phyloP scores from a whole-genome alignment of 37 sponge, comb jelly and placozoan genomes.

The Aplysina aerophoba region DNA sequence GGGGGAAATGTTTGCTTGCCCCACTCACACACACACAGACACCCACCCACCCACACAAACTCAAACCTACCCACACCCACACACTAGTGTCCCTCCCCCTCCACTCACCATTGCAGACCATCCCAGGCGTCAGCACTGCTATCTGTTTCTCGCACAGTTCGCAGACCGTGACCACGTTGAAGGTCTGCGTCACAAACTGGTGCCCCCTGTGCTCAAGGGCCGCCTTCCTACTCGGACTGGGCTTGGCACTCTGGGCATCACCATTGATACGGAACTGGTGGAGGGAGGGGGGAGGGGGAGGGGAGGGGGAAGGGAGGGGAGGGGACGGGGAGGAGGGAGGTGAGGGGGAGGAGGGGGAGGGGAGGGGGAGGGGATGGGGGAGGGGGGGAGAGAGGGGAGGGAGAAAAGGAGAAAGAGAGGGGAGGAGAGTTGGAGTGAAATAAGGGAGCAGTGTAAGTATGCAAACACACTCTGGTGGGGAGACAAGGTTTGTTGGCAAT shows the following conservation, averaged over 20 bases:
- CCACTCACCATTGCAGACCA: conserved; percentile 73
- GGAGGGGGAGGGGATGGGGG: neutral
- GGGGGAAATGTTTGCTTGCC: neutral
- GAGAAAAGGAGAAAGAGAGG: too few relatives aligned
- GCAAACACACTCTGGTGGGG: too few relatives aligned
- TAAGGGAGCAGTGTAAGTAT: too few relatives aligned
- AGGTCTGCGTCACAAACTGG: conserved; percentile 63
- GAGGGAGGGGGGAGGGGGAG: neutral
- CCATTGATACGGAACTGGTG: neutral
- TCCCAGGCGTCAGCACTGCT: conserved; percentile 74
- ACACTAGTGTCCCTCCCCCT: too few relatives aligned
- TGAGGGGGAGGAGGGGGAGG: neutral
- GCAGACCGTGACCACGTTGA: conserved; percentile 85
- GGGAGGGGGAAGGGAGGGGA: neutral
- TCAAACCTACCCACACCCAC: neutral
- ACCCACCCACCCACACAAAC: neutral
- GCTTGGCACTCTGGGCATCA: neutral
- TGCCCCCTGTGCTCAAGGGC: conserved; percentile 65
- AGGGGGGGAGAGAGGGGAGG: too few relatives aligned
- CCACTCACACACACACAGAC: conserved; percentile 17
- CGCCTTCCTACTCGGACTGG: neutral
- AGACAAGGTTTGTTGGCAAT: too few relatives aligned
- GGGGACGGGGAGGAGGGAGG: neutral
- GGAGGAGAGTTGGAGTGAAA: too few relatives aligned
- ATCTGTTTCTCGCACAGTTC: conserved; percentile 74